Evolutionary conservation across 2,113 vertebrate genomes (phyloP).

Genomic region (Octodon degus): DNA sequence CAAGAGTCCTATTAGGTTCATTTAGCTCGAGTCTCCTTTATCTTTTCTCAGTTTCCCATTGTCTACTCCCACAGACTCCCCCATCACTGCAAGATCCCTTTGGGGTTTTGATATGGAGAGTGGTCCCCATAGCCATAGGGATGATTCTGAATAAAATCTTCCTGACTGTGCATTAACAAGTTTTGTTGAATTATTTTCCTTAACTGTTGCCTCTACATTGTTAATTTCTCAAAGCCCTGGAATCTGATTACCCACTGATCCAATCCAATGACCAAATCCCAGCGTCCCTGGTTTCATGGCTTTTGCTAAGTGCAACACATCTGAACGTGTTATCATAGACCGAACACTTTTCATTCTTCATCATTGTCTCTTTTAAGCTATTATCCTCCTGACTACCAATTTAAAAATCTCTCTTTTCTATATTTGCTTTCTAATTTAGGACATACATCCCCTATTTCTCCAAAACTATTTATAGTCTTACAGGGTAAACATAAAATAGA

Average conservation of each 20-base stretch:
- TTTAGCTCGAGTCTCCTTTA: background rate
- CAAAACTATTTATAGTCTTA: background rate
- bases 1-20: background rate
- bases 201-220: background rate
- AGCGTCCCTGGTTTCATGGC: background rate
- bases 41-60: background rate
- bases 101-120: background rate
- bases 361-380: background rate
- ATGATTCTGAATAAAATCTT: background rate
- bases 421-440: background rate
- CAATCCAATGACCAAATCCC: constrained; percentile 7
- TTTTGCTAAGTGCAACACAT: background rate
- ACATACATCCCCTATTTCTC: background rate
- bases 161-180: background rate
- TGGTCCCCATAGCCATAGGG: no score
- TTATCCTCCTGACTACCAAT: background rate
- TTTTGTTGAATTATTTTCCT: background rate
- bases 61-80: background rate
- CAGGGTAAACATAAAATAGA: background rate
- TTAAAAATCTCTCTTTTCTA: background rate
- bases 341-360: background rate
- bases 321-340: background rate
- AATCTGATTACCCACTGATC: constrained; percentile 8
- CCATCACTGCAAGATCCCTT: background rate
- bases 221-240: constrained; percentile 40